Base-by-base conservation (phyloP, 1,140 invertebrate genomes). In the Telenomus remus region DNA sequence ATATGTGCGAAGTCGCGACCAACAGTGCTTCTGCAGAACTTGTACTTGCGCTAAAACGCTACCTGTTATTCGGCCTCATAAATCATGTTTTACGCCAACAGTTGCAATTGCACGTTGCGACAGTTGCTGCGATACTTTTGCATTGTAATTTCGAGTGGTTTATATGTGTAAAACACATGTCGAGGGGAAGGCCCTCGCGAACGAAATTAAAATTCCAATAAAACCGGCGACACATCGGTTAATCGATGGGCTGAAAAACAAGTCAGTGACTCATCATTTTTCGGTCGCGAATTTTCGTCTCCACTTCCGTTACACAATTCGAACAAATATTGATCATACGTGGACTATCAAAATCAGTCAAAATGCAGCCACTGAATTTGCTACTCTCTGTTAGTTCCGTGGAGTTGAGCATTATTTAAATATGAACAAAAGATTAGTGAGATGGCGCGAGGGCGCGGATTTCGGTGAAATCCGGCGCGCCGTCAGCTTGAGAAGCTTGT, bases 391-490 rank as follows among this genome's bases (percentile, higher is more conserved):
- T 27, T 27, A 27, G 1, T 6, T 27, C 19, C 19, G 19, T 27
- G 2, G 2, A 1, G 19, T 27, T 27, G 6, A 27, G 6, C 19
- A 27, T 27, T 27, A 27, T 61, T 73, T 61, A 66, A 68, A 69
- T 56, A 55, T 43, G 66, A 71, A 60, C 57, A 50, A 68, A 68
- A 48, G 51, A 61, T 66, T 63, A 60, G 54, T 51, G 39, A 68
- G 70, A 61, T 51, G 12, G 37, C 13, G 47, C 39, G 19, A 27
- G 19, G 1, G 19, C 27, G 37, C 34, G 11, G 56, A 50, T 16
- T n/a, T 44, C 34, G 8, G 35, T 48, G 49, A 55, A 73, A 55
- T 48, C 66, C 66, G 56, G 74, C 61, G 27, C n/a, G 37, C 43
- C 56, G 63, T 71, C 57, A 59, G 53, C 57, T 68, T 49, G 51